Percentiles rank a stretch among this genome's conserved stretches.
Evolutionary conservation across 2,113 vertebrate species (phyloP).

Genomic region (Platycercus adscitus): DNA sequence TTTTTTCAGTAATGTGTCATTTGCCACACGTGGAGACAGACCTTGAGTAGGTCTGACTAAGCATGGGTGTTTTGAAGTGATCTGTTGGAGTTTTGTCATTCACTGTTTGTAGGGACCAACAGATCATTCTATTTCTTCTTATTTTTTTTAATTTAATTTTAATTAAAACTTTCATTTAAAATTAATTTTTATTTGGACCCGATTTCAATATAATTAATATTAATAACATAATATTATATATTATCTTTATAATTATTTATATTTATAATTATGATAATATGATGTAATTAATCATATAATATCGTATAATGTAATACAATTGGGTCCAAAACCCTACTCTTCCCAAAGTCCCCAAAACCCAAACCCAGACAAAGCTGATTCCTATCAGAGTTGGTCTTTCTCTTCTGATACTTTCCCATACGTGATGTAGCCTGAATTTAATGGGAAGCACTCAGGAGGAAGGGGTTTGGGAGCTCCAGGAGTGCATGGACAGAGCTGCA

Average conservation of each 20-base stretch:
- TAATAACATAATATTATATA: no score
- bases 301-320: not conserved
- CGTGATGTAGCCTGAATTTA: not conserved
- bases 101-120: not conserved
- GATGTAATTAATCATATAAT: no score
- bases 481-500: not conserved
- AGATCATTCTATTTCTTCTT: not conserved
- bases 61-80: not conserved
- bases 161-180: not conserved
- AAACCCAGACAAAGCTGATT: not conserved
- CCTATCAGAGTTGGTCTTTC: not conserved
- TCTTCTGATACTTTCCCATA: not conserved
- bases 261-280: no score
- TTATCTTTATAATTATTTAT: no score
- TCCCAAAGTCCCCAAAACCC: fast-evolving
- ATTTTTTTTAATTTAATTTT: not conserved
- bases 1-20: not conserved
- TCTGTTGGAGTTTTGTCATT: not conserved
- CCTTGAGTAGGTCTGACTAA: not conserved
- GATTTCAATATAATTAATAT: not conserved
- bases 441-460: not conserved
- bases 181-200: not conserved
- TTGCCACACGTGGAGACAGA: not conserved
- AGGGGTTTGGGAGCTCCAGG: fast-evolving
- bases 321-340: not conserved